phyloP scores from a whole-genome alignment of 1,140 invertebrate species.

The Eumeta japonica region DNA sequence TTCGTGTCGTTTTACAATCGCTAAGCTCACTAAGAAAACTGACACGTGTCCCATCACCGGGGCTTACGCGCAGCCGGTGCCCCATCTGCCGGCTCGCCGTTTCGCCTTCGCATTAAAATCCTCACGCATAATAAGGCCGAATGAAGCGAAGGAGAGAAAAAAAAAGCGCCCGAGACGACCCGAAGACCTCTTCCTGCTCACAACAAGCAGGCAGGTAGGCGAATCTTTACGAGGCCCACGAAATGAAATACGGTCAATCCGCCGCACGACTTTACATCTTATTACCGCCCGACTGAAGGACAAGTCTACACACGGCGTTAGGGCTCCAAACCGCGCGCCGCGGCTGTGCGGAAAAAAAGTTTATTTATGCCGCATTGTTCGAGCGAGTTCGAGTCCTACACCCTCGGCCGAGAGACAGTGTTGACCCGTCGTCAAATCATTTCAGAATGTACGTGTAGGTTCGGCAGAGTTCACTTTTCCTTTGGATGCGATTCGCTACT shows the following conservation, averaged over 20 bases:
- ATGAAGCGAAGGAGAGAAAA: conserved; percentile 48
- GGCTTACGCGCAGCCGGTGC: conserved; percentile 31
- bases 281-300: conserved; percentile 24
- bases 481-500: too few species aligned
- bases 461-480: too few species aligned
- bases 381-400: too few species aligned
- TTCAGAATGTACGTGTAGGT: too few species aligned
- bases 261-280: conserved; percentile 37
- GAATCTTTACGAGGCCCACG: conserved; percentile 43
- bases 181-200: conserved; percentile 39
- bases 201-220: conserved; percentile 54
- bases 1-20: background rate
- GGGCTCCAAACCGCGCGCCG: too few species aligned
- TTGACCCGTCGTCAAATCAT: too few species aligned
- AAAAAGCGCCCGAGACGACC: conserved; percentile 32
- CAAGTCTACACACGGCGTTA: too few species aligned
- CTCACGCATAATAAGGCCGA: conserved; percentile 53
- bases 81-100: conserved; percentile 50
- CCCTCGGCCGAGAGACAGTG: too few species aligned
- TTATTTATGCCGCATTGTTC: too few species aligned
- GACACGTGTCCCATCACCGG: conserved; percentile 37
- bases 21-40: conserved; percentile 14
- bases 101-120: conserved; percentile 46
- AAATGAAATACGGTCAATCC: conserved; percentile 36
- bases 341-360: too few species aligned